Conservation (phyloP, 2,797 vertebrate species). For the Amphiprion clarkii region DNA sequence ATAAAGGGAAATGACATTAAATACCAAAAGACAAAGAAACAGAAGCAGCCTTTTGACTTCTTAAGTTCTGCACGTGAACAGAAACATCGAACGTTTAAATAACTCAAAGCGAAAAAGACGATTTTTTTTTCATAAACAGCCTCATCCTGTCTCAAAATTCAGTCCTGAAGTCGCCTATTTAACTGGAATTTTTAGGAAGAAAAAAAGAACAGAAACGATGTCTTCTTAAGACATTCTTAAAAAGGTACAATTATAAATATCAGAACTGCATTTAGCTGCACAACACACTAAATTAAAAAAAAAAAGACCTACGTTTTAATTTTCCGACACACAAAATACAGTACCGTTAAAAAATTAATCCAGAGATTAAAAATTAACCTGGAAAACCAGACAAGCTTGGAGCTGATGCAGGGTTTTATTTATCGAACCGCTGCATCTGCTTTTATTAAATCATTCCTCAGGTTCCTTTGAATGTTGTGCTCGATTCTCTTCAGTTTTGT, state of each 20-base stretch:
- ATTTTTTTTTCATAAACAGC: conserved; percentile 32
- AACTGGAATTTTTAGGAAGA: conserved; percentile 22
- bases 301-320: conserved; percentile 53
- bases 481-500: conserved; percentile 24
- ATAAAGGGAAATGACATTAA: conserved; percentile 46
- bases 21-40: conserved; percentile 53
- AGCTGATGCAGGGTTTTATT: conserved; percentile 38
- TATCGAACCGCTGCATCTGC: conserved; percentile 25
- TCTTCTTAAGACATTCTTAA: conserved; percentile 44
- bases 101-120: conserved; percentile 34
- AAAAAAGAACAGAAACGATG: conserved; percentile 34
- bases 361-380: conserved; percentile 64
- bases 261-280: conserved; percentile 75
- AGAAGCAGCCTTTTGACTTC: conserved; percentile 48
- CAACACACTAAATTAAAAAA: conserved; percentile 50
- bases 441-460: neutral
- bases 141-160: conserved; percentile 20
- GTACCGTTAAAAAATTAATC: conserved; percentile 60
- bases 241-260: conserved; percentile 79
- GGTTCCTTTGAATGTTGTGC: conserved; percentile 25
- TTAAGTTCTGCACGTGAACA: conserved; percentile 43
- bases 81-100: conserved; percentile 45
- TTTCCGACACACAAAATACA: conserved; percentile 65
- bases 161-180: conserved; percentile 25
- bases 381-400: conserved; percentile 50